Evolutionary conservation across 2,797 vertebrate genomes (phyloP).

Genomic region (Rhincodon typus): DNA sequence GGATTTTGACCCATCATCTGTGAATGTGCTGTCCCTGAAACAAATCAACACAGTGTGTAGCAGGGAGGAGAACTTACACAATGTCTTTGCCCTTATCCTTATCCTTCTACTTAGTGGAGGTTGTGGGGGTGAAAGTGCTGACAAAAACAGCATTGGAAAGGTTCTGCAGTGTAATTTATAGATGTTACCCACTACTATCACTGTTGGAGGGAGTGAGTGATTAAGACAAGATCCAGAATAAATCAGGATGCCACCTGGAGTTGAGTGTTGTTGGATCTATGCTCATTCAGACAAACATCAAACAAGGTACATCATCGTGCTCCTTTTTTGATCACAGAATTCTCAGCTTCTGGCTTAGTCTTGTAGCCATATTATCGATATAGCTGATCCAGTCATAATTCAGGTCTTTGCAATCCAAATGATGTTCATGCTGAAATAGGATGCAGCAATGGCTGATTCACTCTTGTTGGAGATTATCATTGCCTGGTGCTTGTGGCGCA

Average conservation of each 20-base stretch:
- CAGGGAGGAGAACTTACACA: no score
- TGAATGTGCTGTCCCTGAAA: no score
- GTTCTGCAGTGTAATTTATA: not conserved
- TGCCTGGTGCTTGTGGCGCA: not conserved
- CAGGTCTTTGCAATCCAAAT: not conserved
- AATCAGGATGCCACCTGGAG: not conserved
- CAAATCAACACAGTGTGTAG: no score
- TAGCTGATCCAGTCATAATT: not conserved
- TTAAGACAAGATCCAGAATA: not conserved
- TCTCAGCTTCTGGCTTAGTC: not conserved
- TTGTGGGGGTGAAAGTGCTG: not conserved
- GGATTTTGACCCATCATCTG: no score
- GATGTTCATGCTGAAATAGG: not conserved
- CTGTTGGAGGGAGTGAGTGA: not conserved
- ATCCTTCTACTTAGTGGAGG: no score
- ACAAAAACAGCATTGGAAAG: not conserved
- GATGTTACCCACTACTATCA: not conserved
- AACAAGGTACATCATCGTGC: not conserved
- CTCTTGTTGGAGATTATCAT: not conserved
- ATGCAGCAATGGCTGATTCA: not conserved
- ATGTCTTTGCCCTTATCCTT: no score
- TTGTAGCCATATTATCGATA: not conserved
- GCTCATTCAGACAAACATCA: not conserved
- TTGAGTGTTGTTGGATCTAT: not conserved
- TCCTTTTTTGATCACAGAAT: not conserved